Percentiles rank a stretch among this genome's conserved stretches.
These are phyloP conservation scores for Astatoreochromis straeleni DNA, from an alignment of 2,113 vertebrate species.

Conservation along the genomic window DNA sequence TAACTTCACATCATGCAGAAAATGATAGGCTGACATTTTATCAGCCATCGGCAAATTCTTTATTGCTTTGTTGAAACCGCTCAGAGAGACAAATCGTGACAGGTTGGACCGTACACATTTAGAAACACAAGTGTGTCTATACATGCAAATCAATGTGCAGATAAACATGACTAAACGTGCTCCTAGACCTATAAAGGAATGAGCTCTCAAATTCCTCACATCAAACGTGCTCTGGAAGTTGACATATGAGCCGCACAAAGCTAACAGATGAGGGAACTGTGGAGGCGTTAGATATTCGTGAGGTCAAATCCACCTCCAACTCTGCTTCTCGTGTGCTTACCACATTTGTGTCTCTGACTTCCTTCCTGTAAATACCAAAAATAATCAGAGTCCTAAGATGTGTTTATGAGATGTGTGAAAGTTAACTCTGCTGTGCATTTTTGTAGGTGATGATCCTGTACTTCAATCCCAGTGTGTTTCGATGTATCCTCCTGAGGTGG, in stretches of 20 bases:
- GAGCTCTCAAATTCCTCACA: not conserved
- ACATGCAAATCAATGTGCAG: not conserved
- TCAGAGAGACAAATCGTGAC: not conserved
- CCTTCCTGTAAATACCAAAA: not conserved
- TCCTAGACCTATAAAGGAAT: not conserved
- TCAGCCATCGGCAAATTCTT: not conserved
- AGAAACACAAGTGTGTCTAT: not conserved
- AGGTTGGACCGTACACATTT: not conserved
- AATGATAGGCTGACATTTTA: not conserved
- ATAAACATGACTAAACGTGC: not conserved
- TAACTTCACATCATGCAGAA: not conserved
- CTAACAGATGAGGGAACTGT: not conserved
- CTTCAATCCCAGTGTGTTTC: slow-evolving; percentile 89
- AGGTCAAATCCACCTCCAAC: not conserved
- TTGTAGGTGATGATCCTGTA: slow-evolving; percentile 82
- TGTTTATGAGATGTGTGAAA: not conserved
- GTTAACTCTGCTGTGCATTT: not conserved
- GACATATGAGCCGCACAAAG: slow-evolving; percentile 1
- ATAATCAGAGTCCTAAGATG: not conserved
- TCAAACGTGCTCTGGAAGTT: not conserved
- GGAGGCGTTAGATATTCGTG: not conserved
- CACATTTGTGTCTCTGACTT: not conserved
- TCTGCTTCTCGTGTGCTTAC: not conserved
- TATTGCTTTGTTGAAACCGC: not conserved
- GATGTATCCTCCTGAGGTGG: slow-evolving; percentile 95